A percentile compares a stretch with the other conserved stretches of the same genome.
These are phyloP conservation scores for Cairina moschata DNA, from an alignment of 2,113 vertebrate genomes.

Conservation along the genomic window DNA sequence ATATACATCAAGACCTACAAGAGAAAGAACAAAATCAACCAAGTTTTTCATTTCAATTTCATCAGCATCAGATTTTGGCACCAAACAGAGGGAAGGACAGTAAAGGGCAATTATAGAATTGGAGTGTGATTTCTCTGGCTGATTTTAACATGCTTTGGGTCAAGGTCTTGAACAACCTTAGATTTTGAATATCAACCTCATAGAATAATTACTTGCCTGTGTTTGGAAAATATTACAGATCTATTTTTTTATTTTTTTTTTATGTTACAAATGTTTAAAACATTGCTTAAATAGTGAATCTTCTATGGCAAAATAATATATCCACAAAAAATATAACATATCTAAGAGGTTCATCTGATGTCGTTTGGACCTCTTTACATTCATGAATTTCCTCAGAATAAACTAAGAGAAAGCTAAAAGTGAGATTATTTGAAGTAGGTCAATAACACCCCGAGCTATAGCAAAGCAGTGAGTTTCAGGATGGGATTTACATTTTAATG, in stretches of 20 bases:
- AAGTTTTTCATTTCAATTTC: background rate
- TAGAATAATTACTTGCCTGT: background rate
- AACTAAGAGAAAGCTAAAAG: background rate
- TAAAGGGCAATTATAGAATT: background rate
- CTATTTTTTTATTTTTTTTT: background rate
- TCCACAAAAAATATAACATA: background rate
- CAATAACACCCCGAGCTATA: background rate
- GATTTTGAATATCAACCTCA: background rate
- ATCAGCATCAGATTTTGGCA: background rate
- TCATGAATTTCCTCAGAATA: background rate
- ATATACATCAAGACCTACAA: background rate
- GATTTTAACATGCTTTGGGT: background rate
- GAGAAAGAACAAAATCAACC: background rate
- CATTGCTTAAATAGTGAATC: background rate
- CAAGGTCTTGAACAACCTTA: background rate
- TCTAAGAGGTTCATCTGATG: background rate
- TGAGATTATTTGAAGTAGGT: background rate
- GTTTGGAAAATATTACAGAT: background rate
- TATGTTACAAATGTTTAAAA: background rate
- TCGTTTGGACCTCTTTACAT: background rate
- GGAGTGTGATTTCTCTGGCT: background rate
- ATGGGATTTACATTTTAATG: background rate
- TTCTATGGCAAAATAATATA: background rate
- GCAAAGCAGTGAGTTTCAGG: background rate
- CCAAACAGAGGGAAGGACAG: background rate